Conservation (phyloP, 2,113 vertebrate genomes). For the Axis porcinus region DNA sequence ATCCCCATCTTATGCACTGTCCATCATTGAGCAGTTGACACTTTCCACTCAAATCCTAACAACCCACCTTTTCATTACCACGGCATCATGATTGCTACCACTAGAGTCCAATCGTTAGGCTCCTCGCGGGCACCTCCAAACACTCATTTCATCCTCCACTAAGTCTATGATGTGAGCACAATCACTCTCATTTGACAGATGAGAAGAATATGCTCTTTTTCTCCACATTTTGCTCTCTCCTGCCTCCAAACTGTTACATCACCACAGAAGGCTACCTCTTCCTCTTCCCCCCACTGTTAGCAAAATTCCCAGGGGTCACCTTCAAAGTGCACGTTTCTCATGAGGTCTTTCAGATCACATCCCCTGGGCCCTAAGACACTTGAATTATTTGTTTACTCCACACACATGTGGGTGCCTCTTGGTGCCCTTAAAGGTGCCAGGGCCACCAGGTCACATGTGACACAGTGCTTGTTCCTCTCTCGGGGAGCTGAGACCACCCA, state of each 20-base stretch:
- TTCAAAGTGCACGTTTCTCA: neutral
- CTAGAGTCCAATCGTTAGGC: neutral
- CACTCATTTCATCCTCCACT: neutral
- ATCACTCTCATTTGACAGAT: neutral
- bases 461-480: neutral
- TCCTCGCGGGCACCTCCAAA: neutral
- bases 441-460: neutral
- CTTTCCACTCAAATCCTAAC: neutral
- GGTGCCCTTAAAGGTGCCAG: neutral
- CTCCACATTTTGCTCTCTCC: neutral
- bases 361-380: neutral
- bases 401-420: neutral
- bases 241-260: neutral
- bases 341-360: neutral
- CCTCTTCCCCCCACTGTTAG: neutral
- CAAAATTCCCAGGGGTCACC: neutral
- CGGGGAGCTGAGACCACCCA: neutral
- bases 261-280: neutral
- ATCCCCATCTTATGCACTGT: neutral
- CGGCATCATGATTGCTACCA: neutral
- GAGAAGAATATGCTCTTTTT: neutral
- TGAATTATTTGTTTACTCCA: neutral
- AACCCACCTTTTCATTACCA: neutral
- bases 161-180: neutral
- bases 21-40: neutral